A percentile compares a stretch with the other conserved stretches of the same genome.
These are phyloP conservation scores for Panagrolaimus sp. DNA, from an alignment of 1,140 invertebrate species.

Conservation along the genomic window DNA sequence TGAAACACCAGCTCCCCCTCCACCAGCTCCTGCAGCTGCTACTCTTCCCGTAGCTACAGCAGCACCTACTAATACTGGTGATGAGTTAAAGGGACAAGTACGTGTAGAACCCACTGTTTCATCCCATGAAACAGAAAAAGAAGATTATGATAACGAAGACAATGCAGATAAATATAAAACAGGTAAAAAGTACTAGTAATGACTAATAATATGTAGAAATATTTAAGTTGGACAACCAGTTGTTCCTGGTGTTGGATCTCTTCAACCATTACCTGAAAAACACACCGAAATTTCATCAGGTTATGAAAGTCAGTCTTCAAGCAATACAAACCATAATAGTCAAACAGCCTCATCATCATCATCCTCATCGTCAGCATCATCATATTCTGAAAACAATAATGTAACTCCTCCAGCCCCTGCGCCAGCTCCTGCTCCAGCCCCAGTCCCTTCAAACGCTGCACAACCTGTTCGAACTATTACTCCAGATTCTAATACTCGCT, in stretches of 20 bases:
- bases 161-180: slow-evolving; percentile 1
- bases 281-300: neutral
- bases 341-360: neutral
- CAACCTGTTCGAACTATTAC: neutral
- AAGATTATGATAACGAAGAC: neutral
- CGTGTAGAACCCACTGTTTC: neutral
- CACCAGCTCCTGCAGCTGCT: neutral
- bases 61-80: neutral
- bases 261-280: neutral
- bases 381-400: neutral
- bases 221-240: no score
- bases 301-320: neutral
- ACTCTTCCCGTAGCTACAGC: neutral
- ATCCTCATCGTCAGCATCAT: neutral
- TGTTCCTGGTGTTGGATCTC: neutral
- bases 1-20: neutral
- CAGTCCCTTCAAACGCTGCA: neutral
- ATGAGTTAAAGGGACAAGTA: neutral
- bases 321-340: neutral
- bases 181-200: neutral
- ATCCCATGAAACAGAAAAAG: neutral
- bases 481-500: neutral
- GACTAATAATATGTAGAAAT: neutral
- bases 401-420: neutral
- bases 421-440: neutral